Percentiles rank a stretch among this genome's conserved stretches.
These are phyloP conservation scores for Apotomis turbidana DNA, from an alignment of 2,888 invertebrate genomes.

Conservation along the genomic window DNA sequence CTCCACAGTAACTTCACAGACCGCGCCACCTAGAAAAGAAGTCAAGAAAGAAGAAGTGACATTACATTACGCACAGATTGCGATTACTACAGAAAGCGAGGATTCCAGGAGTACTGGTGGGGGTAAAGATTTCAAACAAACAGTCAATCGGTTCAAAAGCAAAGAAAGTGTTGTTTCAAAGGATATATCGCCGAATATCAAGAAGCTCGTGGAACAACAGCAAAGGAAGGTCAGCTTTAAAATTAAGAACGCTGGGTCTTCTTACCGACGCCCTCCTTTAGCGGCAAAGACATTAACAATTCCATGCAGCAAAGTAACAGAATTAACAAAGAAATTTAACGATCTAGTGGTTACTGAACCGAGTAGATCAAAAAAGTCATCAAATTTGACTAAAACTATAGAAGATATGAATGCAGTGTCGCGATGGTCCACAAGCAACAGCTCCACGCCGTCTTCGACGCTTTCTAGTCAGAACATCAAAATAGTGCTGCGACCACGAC, in stretches of 20 bases:
- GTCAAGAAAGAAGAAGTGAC: constrained; percentile 56
- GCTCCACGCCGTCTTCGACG: constrained; percentile 77
- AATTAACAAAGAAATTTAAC: constrained; percentile 88
- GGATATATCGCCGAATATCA: constrained; percentile 56
- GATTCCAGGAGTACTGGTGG: constrained; percentile 80
- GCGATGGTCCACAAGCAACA: constrained; percentile 67
- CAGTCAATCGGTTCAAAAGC: constrained; percentile 49
- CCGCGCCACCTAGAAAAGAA: constrained; percentile 45
- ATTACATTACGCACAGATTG: constrained; percentile 75
- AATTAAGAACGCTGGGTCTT: constrained; percentile 79
- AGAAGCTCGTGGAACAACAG: constrained; percentile 68
- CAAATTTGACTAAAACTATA: constrained; percentile 82
- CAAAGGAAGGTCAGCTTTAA: constrained; percentile 85
- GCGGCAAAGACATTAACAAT: constrained; percentile 77
- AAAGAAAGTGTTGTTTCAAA: constrained; percentile 52
- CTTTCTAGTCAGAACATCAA: constrained; percentile 79
- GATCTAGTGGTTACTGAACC: constrained; percentile 83
- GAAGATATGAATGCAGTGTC: constrained; percentile 69
- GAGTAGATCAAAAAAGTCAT: constrained; percentile 75
- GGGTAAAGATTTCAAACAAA: constrained; percentile 57
- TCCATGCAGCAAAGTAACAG: constrained; percentile 85
- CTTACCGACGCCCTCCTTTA: constrained; percentile 72
- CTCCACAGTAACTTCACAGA: constrained; percentile 60
- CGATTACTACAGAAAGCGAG: constrained; percentile 71
- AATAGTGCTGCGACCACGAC: constrained; percentile 74